Base-by-base conservation (phyloP, 2,797 vertebrate genomes). In the Gadopsis bispinosus region DNA sequence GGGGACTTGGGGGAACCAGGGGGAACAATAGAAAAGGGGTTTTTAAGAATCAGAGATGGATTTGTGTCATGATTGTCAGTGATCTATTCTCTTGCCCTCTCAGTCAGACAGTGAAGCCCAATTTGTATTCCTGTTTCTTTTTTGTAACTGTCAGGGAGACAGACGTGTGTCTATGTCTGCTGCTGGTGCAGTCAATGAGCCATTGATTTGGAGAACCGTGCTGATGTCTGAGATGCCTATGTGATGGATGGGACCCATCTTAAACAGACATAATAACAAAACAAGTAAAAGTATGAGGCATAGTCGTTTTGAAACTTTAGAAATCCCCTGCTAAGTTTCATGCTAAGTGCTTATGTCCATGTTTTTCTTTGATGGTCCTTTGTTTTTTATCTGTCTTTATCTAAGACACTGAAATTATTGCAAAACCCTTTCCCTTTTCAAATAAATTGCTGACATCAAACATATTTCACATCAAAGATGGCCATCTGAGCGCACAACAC, bases 31-130 rank as follows among this genome's bases (percentile, higher is more conserved):
- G 79, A 84, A 83, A 82, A 69, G 19, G 80, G 72, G 68, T 84
- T 86, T 89, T 91, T 69, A 81, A 83, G 83, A 93, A 90, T 93
- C 86, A 91, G 77, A 92, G 89, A 87, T 91, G 86, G 88, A 91
- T 93, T 92, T 92, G 77, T 91, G 86, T 90, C 87, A 91, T 90
- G 89, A 93, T 92, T 90, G 85, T 89, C 89, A 91, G 92, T 94
- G 91, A 95, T 95, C 84, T 86, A 80, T 89, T 90, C 66, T 83
- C 79, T 86, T 79, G 85, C 79, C 87, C 87, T 87, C 84, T 89
- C 85, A 79, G 85, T 85, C 84, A 87, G 88, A 92, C 86, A 91
- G 87, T 75, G 80, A 89, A 80, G 81, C 81, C 86, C 87, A 85
- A 91, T 93, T 94, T 93, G 87, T 89, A 83, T 93, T 93, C 86